Evolutionary conservation across 2,797 vertebrate genomes (phyloP), one percentile per base, ranked within the genome.

Genomic region (Hemitrygon akajei): DNA sequence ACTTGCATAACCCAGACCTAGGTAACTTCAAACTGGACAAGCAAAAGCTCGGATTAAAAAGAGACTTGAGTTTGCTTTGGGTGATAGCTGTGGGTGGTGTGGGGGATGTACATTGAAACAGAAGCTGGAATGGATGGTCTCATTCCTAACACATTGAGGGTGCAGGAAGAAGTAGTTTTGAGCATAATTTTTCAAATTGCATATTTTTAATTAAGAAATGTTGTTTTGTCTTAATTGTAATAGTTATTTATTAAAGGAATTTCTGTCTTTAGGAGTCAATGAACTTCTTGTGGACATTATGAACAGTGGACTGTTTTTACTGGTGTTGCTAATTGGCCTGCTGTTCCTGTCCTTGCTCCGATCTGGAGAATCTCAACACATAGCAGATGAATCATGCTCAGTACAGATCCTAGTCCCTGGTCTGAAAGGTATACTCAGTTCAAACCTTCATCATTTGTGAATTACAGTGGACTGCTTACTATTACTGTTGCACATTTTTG

Each of bases 321-420:
- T 94, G 95, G 94, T 95, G 96, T 89, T 95, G 95, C 95, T 98
- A 94, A 94, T 98, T 95, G 96, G 96, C 95, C 96, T 97, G 95
- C 95, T 97, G 96, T 96, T 96, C 96, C 96, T 98, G 95, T 96
- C 95, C 63, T 95, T 98, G 94, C 95, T 96, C 91, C 96, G 96
- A 93, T 96, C 96, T 94, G 97, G 96, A 76, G 94, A 95, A 95
- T 96, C 97, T 96, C 98, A 99, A 95, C 97, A 97, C 82, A 95
- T 97, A 86, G 94, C 96, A 94, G 99, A 99, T 0, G 99, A 99
- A 22, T 96, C 98, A 94, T 99, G 99, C 96, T 98, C 98, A 11
- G 96, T 99, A 95, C 99, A 99, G 95, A 98, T 99, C 95, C 98
- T 99, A 30, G 98, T 99, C 94, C 98, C 98, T 0, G 98, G 99